Percentiles rank a stretch among this genome's conserved stretches.
Evolutionary conservation across 2,797 vertebrate genomes (phyloP).

Genomic region (Molossus alvarezi): DNA sequence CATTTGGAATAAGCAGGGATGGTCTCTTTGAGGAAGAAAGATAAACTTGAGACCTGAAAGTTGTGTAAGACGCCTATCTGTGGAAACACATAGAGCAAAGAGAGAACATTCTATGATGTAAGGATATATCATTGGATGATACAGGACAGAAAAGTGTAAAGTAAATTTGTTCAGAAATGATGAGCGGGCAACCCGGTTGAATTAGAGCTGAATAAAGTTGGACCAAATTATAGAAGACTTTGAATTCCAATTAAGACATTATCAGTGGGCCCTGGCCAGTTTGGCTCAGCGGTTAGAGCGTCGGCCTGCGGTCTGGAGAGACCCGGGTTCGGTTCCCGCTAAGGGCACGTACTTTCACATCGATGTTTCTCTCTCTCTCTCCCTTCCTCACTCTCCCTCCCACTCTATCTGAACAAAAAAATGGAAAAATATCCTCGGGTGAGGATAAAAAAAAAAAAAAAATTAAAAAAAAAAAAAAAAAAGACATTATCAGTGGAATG

Average conservation of each 20-base stretch:
- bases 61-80: neutral
- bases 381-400: no score
- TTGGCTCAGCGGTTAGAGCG: no score
- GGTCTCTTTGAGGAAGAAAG: neutral
- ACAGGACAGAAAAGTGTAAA: constrained; percentile 8
- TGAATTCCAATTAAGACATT: constrained; percentile 21
- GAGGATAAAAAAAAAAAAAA: no score
- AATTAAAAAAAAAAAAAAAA: no score
- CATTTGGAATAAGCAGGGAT: neutral
- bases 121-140: neutral
- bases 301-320: no score
- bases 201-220: constrained; percentile 4
- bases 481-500: constrained; percentile 13
- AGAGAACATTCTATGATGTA: neutral
- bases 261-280: no score
- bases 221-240: constrained; percentile 20
- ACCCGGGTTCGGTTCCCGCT: no score
- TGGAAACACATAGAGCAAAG: neutral
- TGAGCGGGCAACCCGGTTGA: neutral
- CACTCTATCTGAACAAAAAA: no score
- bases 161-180: constrained; percentile 27
- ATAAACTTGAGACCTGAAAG: neutral
- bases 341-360: no score
- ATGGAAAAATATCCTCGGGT: no score
- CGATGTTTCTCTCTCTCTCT: no score